Evolutionary conservation across 2,113 vertebrate genomes (phyloP), one percentile per base, ranked within the genome.

Genomic region (Ranitomeya imitator): DNA sequence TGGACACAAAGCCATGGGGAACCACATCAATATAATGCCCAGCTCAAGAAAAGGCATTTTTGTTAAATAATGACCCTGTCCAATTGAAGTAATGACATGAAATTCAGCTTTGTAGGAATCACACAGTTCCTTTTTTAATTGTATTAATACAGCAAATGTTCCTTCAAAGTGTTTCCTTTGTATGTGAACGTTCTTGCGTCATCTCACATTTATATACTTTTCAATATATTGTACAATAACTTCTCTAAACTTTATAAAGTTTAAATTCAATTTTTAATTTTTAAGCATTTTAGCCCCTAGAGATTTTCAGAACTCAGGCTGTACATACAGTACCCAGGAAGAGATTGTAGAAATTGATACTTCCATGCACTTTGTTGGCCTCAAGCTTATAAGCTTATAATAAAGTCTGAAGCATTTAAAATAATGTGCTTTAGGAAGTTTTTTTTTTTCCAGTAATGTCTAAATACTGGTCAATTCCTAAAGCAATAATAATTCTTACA

Each of bases 331-430:
- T 81, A 61, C 57, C 16, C 79, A 81, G 26, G 57, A 81, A 81
- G 57, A 81, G 79, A 31, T 7, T 10, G 7, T 7, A 59, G 54
- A 23, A 80, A 31, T 80, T 13, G 78, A 80, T 80, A 31, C 54
- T 16, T 60, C 55, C 7, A 61, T 81, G 26, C 55, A 59, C 23
- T 31, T 59, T 19, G 15, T 61, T 81, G 79, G 55, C 79, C 57
- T 81, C 79, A 60, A 81, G 79, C 79, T 26, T 37, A 81, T 81
- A 81, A 81, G 79, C 79, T 26, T 37, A 81, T 81, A 81, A 81
- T 60, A 81, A 60, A 31, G 57, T 81, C 19, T 59, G 13, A 37
- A 26, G 16, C 57, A 81, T 60, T 81, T 61, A 19, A 81, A 81
- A 81, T 81, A 81, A 81, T 37, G 8, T 80, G 16, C 55, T 31